A percentile compares a stretch with the other conserved stretches of the same genome.
These are phyloP conservation scores for Ametastegia equiseti DNA, from an alignment of 2,888 invertebrate species.

Conservation along the genomic window DNA sequence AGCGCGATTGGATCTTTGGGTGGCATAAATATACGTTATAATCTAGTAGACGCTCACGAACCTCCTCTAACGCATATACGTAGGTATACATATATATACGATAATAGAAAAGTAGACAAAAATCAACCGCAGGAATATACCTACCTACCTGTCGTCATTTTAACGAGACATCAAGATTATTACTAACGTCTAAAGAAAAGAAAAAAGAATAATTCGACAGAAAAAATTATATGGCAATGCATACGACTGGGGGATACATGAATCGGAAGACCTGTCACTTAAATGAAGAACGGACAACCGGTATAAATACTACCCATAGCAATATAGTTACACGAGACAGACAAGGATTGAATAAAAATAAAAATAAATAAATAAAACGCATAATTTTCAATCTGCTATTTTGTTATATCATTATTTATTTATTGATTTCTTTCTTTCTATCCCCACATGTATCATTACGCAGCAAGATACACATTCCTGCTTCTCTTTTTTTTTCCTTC, in stretches of 20 bases:
- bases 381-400: background rate
- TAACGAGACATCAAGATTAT: background rate
- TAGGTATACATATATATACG: background rate
- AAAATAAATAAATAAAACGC: background rate
- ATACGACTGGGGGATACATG: no score
- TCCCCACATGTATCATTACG: background rate
- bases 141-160: background rate
- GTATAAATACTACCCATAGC: no score
- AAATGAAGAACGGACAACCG: background rate
- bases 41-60: background rate
- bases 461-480: background rate
- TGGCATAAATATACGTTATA: conserved; percentile 18
- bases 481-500: no score
- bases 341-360: background rate
- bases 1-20: conserved; percentile 33
- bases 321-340: background rate
- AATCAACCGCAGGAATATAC: background rate
- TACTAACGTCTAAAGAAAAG: background rate
- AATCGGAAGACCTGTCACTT: background rate
- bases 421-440: background rate
- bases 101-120: background rate
- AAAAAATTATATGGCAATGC: no score
- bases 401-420: no score
- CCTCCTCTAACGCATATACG: background rate
- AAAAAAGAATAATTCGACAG: background rate